Conservation (phyloP, 2,113 vertebrate genomes). For the Python bivittatus region DNA sequence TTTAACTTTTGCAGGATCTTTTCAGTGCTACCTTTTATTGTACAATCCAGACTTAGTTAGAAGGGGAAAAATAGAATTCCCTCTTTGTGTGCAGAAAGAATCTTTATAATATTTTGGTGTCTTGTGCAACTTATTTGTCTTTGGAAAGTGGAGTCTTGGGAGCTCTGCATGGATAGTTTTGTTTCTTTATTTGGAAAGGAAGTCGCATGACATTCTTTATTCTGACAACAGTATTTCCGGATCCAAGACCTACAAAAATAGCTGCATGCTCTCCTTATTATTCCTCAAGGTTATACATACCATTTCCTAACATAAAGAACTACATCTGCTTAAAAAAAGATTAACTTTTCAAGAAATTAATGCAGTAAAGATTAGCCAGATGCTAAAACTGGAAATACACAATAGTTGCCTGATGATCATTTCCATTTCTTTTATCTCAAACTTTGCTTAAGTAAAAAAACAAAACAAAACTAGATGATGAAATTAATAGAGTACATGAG, state of each 20-base stretch:
- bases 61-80: neutral
- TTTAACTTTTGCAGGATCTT: neutral
- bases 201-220: neutral
- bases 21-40: neutral
- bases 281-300: neutral
- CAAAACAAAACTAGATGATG: neutral
- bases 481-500: neutral
- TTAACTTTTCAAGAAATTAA: neutral
- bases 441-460: neutral
- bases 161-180: neutral
- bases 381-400: neutral
- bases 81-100: neutral
- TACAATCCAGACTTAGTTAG: neutral
- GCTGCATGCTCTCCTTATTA: neutral
- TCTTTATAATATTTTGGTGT: neutral
- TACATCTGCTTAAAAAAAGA: neutral
- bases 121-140: neutral
- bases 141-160: neutral
- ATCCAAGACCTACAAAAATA: neutral
- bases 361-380: neutral
- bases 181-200: neutral
- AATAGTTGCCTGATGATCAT: neutral
- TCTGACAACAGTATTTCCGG: neutral
- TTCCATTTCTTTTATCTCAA: neutral
- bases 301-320: neutral